A percentile compares a stretch with the other conserved stretches of the same genome.
phyloP scores from a whole-genome alignment of 2,113 vertebrate genomes.

The Furnarius figulus region DNA sequence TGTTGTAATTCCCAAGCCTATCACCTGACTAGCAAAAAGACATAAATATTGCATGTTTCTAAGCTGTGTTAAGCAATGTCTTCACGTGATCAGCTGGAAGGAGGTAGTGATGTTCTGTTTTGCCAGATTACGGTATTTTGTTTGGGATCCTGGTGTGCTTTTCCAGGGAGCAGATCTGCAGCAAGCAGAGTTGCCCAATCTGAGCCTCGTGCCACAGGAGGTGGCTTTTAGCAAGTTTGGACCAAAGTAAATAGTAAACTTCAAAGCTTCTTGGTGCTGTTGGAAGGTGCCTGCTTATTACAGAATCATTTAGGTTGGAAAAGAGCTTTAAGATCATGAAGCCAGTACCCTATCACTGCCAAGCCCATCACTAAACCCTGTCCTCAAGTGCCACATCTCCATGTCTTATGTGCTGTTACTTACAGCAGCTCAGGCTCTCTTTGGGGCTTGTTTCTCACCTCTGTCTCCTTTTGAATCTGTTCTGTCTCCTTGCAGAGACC shows the following conservation, averaged over 20 bases:
- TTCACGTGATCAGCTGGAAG: constrained; percentile 55
- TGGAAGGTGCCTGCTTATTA: neutral
- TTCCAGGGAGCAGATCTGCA: neutral
- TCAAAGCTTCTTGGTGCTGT: neutral
- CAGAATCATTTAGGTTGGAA: neutral
- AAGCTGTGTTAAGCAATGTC: constrained; percentile 45
- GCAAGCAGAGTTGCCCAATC: neutral
- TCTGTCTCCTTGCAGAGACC: neutral
- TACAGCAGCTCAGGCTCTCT: neutral
- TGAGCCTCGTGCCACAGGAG: neutral
- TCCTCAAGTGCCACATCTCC: neutral
- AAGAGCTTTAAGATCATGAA: neutral
- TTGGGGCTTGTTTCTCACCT: neutral
- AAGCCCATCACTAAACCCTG: neutral
- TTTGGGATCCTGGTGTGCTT: constrained; percentile 57
- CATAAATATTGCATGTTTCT: constrained; percentile 46
- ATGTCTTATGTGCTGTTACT: neutral
- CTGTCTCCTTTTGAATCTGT: neutral
- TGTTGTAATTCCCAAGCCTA: constrained; percentile 51
- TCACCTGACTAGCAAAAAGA: constrained; percentile 27
- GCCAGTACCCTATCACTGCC: neutral
- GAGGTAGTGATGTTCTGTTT: constrained; percentile 55
- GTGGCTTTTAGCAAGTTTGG: neutral
- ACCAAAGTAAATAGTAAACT: neutral
- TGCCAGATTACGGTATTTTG: constrained; percentile 49